Base-by-base conservation (phyloP, 2,113 vertebrate species). In the Tautogolabrus adspersus region DNA sequence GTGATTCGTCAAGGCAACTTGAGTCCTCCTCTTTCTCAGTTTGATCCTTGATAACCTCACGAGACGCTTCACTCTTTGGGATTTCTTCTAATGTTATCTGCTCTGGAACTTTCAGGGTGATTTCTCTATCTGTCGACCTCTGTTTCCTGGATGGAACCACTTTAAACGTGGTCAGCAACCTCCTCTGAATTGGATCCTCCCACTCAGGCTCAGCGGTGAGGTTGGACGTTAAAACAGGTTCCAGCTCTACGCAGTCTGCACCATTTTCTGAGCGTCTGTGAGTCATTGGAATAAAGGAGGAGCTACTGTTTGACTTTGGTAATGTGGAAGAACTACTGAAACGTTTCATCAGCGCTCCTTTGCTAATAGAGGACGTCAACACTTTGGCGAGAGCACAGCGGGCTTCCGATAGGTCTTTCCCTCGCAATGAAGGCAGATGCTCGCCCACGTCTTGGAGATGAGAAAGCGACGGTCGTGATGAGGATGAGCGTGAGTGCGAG, bases 131-230 rank as follows among this genome's bases (percentile, higher is more conserved):
- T 64, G 55, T 63, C 18, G 57, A 91, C 57, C 82, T 93, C 2
- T 89, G 83, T 47, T 88, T 95, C 71, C 93, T 96, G 1, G 82
- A 91, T 69, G 97, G 98, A 56, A 97, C 94, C 82, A 99, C 96
- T 83, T 95, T 97, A 49, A 98, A 98, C 40, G 97, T 97, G 49
- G 95, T 97, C 91, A 97, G 87, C 37, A 96, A 95, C 70, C 93
- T 94, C 93, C 95, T 97, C 63, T 94, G 94, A 63, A 91, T 89
- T 5, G 96, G 95, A 51, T 88, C 88, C 95, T 95, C 89, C 95
- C 95, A 95, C 93, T 81, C 95, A 90, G 66, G 87, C 89, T 86
- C 91, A 21, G 74, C 47, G 1, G 63, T 49, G n/a, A 69, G 70
- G 34, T 51, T 16, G 16, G 56, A 21, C 2, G 13, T 37, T 0